Evolutionary conservation across 2,888 invertebrate species (phyloP).

Genomic region (Volucella bombylans): DNA sequence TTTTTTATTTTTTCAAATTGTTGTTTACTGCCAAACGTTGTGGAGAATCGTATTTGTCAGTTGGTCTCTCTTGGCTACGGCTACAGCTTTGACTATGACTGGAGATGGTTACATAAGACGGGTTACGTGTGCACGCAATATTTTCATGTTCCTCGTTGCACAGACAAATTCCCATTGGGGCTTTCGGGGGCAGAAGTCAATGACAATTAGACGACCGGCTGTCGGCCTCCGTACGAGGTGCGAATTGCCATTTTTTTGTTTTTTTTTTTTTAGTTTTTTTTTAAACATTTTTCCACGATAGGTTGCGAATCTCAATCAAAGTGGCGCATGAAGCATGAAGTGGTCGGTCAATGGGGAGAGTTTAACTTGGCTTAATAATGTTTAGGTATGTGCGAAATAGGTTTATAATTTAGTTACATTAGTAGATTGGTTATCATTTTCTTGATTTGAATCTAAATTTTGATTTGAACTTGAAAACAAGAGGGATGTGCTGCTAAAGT

Average conservation of each 20-base stretch:
- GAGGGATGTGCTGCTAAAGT: too few species aligned
- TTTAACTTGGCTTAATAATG: too few species aligned
- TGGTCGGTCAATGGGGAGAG: neutral
- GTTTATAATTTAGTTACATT: too few species aligned
- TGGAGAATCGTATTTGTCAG: neutral
- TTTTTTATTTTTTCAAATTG: neutral
- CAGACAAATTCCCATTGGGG: neutral
- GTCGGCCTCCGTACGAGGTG: neutral
- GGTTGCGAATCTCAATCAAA: too few species aligned
- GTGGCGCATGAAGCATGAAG: neutral
- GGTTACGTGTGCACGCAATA: conserved; percentile 29
- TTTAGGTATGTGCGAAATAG: too few species aligned
- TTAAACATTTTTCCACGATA: too few species aligned
- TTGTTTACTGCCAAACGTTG: conserved; percentile 21
- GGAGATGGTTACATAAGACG: conserved; percentile 24
- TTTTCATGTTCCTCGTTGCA: neutral
- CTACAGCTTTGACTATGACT: neutral
- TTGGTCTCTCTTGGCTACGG: neutral
- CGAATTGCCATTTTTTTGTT: neutral
- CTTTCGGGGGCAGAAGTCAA: conserved; percentile 35
- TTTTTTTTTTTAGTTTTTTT: too few species aligned
- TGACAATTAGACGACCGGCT: conserved; percentile 25
- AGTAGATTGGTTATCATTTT: too few species aligned
- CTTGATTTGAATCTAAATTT: too few species aligned
- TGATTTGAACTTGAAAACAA: too few species aligned